Conservation (phyloP, 2,888 invertebrate genomes). For the Ennomos quercinarius region DNA sequence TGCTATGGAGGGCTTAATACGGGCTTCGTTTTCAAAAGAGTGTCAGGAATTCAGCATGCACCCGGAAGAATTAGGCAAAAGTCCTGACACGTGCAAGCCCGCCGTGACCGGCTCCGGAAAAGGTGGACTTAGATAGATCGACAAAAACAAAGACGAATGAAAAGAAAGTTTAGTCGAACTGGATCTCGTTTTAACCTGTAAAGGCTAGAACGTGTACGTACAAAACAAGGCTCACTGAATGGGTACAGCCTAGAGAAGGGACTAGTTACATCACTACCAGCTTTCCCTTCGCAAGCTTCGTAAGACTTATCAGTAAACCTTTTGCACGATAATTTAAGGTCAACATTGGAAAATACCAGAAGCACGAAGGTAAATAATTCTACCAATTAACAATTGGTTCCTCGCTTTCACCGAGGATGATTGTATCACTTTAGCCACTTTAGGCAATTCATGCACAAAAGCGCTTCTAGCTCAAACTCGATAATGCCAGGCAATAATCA, state of each 20-base stretch:
- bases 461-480: constrained; percentile 9
- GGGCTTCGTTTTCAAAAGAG: too few relatives aligned
- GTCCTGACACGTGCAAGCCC: too few relatives aligned
- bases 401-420: constrained; percentile 17
- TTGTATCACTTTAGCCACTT: constrained; percentile 5
- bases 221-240: background rate
- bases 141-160: too few relatives aligned
- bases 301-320: too few relatives aligned
- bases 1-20: too few relatives aligned
- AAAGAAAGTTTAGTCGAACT: too few relatives aligned
- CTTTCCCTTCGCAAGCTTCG: constrained; percentile 49
- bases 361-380: constrained; percentile 22
- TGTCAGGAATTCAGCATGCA: too few relatives aligned
- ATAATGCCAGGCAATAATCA: constrained; percentile 36
- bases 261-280: constrained; percentile 61
- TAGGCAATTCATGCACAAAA: constrained; percentile 12
- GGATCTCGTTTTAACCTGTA: background rate
- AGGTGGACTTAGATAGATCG: too few relatives aligned
- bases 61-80: too few relatives aligned
- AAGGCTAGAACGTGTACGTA: background rate
- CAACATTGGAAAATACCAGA: constrained; percentile 6
- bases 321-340: too few relatives aligned
- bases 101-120: too few relatives aligned
- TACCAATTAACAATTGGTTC: constrained; percentile 33
- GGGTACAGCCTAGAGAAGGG: constrained; percentile 40